Conservation (phyloP, 1,140 invertebrate genomes). For the Zaprionus ornatus region DNA sequence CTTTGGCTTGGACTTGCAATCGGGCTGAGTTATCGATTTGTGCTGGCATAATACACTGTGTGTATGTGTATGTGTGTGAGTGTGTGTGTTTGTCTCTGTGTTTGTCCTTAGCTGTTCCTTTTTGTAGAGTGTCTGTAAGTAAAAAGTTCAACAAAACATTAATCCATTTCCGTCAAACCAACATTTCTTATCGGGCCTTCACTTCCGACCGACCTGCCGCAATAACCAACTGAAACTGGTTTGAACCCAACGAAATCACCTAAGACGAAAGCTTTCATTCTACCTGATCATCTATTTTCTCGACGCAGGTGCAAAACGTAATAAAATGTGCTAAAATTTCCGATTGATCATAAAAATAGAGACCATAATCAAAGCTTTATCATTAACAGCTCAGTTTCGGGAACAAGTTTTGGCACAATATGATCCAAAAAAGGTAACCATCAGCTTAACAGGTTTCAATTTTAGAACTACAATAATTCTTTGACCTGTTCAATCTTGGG, state of each 20-base stretch:
- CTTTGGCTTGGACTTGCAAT: constrained; percentile 33
- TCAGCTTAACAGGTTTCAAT: too few relatives aligned
- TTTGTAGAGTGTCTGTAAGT: constrained; percentile 32
- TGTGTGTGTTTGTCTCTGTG: constrained; percentile 14
- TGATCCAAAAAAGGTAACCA: background rate
- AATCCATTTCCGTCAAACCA: constrained; percentile 6
- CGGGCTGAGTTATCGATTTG: constrained; percentile 43
- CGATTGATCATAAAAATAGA: background rate
- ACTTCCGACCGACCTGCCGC: constrained; percentile 74
- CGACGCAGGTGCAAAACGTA: background rate
- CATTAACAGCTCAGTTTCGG: background rate
- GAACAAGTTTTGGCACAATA: background rate
- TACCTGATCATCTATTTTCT: background rate
- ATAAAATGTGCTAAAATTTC: constrained; percentile 69
- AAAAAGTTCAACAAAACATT: constrained; percentile 28
- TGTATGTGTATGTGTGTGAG: constrained; percentile 9
- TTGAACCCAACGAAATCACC: constrained; percentile 49
- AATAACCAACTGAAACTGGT: constrained; percentile 83
- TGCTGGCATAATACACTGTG: constrained; percentile 59
- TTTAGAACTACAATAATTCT: background rate
- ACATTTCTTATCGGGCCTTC: background rate
- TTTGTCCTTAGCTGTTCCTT: constrained; percentile 23
- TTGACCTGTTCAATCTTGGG: background rate
- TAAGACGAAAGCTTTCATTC: constrained; percentile 50
- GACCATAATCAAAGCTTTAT: background rate